Conservation (phyloP, 1,140 invertebrate genomes). For the Holcopasites calliopsidis region DNA sequence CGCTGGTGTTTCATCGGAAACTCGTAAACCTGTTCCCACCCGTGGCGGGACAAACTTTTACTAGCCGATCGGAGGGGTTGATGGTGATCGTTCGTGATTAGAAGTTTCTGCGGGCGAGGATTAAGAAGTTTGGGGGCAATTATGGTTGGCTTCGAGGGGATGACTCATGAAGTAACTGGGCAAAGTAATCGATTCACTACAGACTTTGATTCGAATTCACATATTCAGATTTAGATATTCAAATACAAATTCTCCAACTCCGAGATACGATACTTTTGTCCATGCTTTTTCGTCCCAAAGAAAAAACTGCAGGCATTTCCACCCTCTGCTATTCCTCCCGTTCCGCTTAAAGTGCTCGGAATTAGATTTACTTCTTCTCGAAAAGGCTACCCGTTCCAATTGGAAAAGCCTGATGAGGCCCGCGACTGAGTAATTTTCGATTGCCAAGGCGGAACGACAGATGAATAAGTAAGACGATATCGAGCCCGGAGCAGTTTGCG, state of each 20-base stretch:
- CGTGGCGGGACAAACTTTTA: slow-evolving; percentile 24
- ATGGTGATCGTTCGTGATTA: neutral
- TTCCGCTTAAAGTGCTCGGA: slow-evolving; percentile 23
- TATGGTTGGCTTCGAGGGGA: neutral
- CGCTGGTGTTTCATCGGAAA: neutral
- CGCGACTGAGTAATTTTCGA: slow-evolving; percentile 69
- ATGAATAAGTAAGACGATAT: slow-evolving; percentile 80
- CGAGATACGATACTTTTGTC: too few relatives aligned
- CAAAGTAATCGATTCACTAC: too few relatives aligned
- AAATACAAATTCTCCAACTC: too few relatives aligned
- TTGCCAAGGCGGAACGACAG: slow-evolving; percentile 70
- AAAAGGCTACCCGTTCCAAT: slow-evolving; percentile 52
- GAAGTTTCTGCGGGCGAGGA: slow-evolving; percentile 16
- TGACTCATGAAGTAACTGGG: neutral
- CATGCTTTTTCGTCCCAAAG: slow-evolving; percentile 19
- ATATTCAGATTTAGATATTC: too few relatives aligned
- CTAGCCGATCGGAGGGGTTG: neutral
- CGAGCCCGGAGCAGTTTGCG: slow-evolving; percentile 76
- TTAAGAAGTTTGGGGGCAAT: neutral
- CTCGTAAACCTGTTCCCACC: neutral
- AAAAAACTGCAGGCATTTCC: neutral
- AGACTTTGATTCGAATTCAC: too few relatives aligned
- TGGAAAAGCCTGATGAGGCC: neutral
- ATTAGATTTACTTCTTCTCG: slow-evolving; percentile 68
- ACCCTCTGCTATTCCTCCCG: neutral